Base-by-base conservation (phyloP, 2,888 invertebrate species). In the Mamestra brassicae region DNA sequence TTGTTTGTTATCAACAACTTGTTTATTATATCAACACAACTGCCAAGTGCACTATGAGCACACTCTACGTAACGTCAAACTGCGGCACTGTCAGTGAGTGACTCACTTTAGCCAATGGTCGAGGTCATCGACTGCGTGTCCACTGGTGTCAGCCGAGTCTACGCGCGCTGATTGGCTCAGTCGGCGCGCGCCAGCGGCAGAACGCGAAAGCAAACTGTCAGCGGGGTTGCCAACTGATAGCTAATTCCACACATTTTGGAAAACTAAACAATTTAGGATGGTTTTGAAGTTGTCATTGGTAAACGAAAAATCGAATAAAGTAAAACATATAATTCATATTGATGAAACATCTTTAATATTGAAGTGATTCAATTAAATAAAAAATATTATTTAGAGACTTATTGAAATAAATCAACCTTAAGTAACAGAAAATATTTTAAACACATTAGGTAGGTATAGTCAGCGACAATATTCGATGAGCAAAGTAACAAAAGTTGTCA, bases 91-190 rank as follows among this genome's bases (percentile, higher is more conserved):
- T 42, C 58, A 60, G 61, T 73, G 54, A 74, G 60, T 80, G 61
- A 65, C 75, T 57, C 54, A 74, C 36, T 80, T n/a, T 62, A 66
- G 26, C 45, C 77, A 74, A 74, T 62, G 61, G 55, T 17, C 52
- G 67, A 66, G 79, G 78, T 80, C 78, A 78, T 72, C 78, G 83
- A 68, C 83, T 71, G 78, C 60, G 38, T 36, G 50, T 61, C 76
- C 36, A 76, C 63, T 54, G 26, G 26, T 58, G 47, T 42, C 74
- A 64, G 34, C 72, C 79, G 68, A 80, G 67, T 55, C 45, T 80
- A 78, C 79, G 83, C 83, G 38, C 72, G 79, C 65, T 72, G 80
- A 80, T 80, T 83, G 80, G 80, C 54, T 78, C 67, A 78, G 68
- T 72, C 72, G n/a, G 61, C 61, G 45, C 26, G n/a, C 42, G 38